Base-by-base conservation (phyloP, 2,113 vertebrate genomes). In the Strix uralensis region DNA sequence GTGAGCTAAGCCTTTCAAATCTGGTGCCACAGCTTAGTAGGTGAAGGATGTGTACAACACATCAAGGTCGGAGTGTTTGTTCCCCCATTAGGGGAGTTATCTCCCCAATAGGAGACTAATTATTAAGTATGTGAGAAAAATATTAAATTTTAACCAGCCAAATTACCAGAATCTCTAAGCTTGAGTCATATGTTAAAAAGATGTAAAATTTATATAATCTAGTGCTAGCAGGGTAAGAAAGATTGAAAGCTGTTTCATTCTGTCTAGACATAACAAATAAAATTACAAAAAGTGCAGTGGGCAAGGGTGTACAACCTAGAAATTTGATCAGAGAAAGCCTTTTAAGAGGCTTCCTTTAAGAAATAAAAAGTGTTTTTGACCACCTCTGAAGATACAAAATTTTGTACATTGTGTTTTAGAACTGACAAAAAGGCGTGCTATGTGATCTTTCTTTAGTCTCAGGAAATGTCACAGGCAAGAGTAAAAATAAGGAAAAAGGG, bases 141-240 rank as follows among this genome's bases (percentile, higher is more conserved):
- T 47, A 46, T 0, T 52, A 51, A 44, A 52, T 65, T 38, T 73
- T 79, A 89, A 87, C 29, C 20, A 86, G 30, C 6, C 52, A 38
- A 85, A 38, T 75, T 95, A 81, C 74, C 90, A 93, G 70, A 97
- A 95, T 72, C 40, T 15, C 69, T n/a, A 47, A 83, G 61, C 29
- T 88, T 88, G 70, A 96, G 90, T 30, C 2, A 3, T 66, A 61
- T 23, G 22, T 40, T 94, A 66, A 91, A 92, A 94, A 89, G 86
- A 92, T 79, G 57, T 57, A 62, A 86, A 94, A 86, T 52, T 83
- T 88, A 81, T 96, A 94, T 96, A 59, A 94, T 78, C 89, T 96
- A 82, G 51, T 77, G 67, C 40, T 73, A 81, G 52, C 77, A 86
- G 70, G 69, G 26, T 80, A 47, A 66, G 38, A 96, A 74, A 79